phyloP scores from a whole-genome alignment of 2,888 invertebrate genomes.

The Lycocerus yunnanus region DNA sequence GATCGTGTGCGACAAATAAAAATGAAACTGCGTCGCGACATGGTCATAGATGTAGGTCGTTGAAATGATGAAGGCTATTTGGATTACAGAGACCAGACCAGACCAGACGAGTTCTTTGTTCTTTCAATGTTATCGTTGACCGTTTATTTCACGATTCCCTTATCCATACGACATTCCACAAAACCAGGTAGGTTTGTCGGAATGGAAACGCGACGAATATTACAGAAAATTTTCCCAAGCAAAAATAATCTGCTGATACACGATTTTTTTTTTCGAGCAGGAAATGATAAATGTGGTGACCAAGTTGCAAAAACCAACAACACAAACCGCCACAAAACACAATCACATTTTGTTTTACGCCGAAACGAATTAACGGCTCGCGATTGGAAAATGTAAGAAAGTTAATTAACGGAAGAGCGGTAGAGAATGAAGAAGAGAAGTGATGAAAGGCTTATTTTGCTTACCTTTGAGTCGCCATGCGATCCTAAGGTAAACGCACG shows the following conservation, averaged over 20 bases:
- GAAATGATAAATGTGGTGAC: background rate
- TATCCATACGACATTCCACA: background rate
- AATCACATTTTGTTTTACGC: background rate
- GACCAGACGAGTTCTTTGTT: constrained; percentile 26
- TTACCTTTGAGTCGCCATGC: constrained; percentile 50
- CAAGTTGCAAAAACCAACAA: background rate
- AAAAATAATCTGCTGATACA: background rate
- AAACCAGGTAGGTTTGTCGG: background rate
- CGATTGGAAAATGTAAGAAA: background rate
- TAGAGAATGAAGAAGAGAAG: background rate
- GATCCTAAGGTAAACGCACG: constrained; percentile 34
- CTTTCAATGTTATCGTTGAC: constrained; percentile 17
- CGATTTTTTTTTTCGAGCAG: background rate
- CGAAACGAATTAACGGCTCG: background rate
- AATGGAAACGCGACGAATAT: background rate
- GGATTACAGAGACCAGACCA: constrained; percentile 16
- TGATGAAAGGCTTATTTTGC: constrained; percentile 11
- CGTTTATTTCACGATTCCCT: constrained; percentile 24
- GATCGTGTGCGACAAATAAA: background rate
- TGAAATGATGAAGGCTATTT: constrained; percentile 18
- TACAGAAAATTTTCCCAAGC: background rate
- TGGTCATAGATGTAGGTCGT: constrained; percentile 22
- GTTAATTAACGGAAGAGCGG: background rate
- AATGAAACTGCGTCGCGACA: constrained; percentile 19
- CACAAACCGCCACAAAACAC: background rate